Evolutionary conservation across 2,797 vertebrate species (phyloP).

Genomic region (Heteromormyrus szaboi): DNA sequence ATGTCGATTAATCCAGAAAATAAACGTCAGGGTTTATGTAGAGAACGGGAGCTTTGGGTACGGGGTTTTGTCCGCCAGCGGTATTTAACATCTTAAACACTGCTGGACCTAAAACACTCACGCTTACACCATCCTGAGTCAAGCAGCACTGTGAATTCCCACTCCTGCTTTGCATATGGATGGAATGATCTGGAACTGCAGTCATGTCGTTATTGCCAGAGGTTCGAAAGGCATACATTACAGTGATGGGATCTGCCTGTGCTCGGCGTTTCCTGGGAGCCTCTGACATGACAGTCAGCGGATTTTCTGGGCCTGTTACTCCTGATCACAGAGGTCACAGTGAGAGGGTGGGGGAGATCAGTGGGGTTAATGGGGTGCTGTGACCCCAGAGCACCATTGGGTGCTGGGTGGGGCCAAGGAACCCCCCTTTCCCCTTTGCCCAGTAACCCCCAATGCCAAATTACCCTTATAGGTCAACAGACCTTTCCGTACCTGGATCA

Average conservation of each 20-base stretch:
- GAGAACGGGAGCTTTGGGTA: neutral
- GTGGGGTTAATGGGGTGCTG: neutral
- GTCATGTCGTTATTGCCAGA: neutral
- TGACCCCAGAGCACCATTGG: neutral
- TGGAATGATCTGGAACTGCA: neutral
- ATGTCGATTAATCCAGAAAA: neutral
- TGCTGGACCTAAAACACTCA: neutral
- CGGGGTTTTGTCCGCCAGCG: neutral
- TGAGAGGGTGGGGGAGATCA: neutral
- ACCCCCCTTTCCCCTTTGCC: neutral
- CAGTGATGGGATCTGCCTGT: neutral
- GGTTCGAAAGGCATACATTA: neutral
- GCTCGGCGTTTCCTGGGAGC: neutral
- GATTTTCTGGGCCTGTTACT: neutral
- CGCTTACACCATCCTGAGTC: neutral
- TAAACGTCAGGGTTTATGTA: neutral
- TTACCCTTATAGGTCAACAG: neutral
- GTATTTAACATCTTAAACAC: constrained; percentile 9
- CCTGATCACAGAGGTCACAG: neutral
- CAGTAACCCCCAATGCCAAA: neutral
- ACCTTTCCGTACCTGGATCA: neutral
- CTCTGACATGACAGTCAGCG: neutral
- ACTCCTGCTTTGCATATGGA: neutral
- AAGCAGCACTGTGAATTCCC: neutral
- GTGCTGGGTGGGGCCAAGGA: neutral